Evolutionary conservation across 2,113 vertebrate genomes (phyloP).

Genomic region (Dendropsophus ebraccatus): DNA sequence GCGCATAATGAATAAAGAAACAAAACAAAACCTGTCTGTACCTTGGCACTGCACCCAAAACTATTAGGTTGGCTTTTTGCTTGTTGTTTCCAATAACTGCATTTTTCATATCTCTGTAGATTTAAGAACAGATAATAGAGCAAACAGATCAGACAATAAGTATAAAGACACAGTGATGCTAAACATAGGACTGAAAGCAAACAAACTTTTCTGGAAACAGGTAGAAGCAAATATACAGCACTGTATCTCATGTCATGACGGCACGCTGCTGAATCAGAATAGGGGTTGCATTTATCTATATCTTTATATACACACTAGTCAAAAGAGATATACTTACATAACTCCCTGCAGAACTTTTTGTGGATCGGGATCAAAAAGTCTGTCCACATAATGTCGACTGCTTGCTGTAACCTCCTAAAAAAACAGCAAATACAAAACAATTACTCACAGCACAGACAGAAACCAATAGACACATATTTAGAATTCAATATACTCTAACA

Average conservation of each 20-base stretch:
- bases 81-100: slow-evolving; percentile 99
- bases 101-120: slow-evolving; percentile 98
- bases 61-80: slow-evolving; percentile 99
- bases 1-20: neutral
- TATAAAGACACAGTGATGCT: neutral
- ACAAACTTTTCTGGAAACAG: neutral
- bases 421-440: neutral
- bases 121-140: slow-evolving; percentile 71
- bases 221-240: too few species aligned
- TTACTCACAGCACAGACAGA: neutral
- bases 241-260: too few species aligned
- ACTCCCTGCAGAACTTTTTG: slow-evolving; percentile 99
- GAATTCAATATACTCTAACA: too few species aligned
- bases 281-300: too few species aligned
- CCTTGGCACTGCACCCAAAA: slow-evolving; percentile 98
- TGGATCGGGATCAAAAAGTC: slow-evolving; percentile 97
- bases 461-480: too few species aligned
- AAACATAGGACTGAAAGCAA: neutral
- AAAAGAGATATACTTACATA: slow-evolving; percentile 84
- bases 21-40: slow-evolving; percentile 65
- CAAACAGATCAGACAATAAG: neutral
- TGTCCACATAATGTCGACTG: slow-evolving; percentile 98
- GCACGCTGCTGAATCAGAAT: too few species aligned
- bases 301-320: too few species aligned
- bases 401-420: slow-evolving; percentile 96